Evolutionary conservation across 2,888 invertebrate genomes (phyloP).

Genomic region (Nephrotoma appendiculata): DNA sequence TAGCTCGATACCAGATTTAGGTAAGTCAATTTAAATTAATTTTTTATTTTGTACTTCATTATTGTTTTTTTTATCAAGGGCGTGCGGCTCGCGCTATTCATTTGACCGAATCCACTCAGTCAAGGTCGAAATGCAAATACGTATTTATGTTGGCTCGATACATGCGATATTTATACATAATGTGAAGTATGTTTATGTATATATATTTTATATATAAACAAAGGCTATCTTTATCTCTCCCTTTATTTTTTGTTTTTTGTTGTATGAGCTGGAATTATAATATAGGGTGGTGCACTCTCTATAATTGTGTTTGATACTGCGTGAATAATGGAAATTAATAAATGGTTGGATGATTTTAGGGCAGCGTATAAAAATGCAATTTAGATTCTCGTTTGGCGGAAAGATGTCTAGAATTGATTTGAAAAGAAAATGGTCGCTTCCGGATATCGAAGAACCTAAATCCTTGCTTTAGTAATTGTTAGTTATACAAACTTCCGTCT

Average conservation of each 20-base stretch:
- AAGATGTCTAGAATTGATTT: background rate
- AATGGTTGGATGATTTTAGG: background rate
- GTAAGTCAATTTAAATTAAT: constrained; percentile 39
- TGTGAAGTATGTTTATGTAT: background rate
- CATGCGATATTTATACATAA: background rate
- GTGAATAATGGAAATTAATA: background rate
- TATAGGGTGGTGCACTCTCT: background rate
- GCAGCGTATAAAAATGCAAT: background rate
- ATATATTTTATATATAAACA: background rate
- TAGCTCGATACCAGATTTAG: constrained; percentile 77
- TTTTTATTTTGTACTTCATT: background rate
- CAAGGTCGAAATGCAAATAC: background rate
- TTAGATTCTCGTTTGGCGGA: background rate
- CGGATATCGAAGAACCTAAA: background rate
- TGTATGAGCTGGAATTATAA: background rate
- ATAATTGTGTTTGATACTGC: background rate
- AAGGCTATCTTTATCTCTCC: background rate
- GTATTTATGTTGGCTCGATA: background rate
- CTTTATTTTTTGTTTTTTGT: background rate
- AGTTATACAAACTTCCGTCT: no score
- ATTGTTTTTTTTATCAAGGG: background rate
- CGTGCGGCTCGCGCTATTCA: background rate
- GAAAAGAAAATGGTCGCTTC: background rate
- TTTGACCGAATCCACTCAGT: background rate
- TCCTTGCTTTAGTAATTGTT: no score